Evolutionary conservation across 1,140 invertebrate species (phyloP).

Genomic region (Drosophila albomicans): DNA sequence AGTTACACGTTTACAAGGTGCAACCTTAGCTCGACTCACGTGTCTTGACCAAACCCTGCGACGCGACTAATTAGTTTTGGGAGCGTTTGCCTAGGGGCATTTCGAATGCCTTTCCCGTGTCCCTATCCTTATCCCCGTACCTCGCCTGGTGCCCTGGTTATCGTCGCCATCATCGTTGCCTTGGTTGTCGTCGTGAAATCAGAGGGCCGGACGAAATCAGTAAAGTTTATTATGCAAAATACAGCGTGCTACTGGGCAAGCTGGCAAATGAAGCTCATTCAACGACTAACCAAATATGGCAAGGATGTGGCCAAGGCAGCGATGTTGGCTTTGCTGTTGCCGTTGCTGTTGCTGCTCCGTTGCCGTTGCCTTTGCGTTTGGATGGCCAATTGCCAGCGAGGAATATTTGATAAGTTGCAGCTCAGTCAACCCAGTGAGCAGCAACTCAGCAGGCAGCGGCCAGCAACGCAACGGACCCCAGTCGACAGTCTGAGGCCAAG

Average conservation of each 20-base stretch:
- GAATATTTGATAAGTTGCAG: constrained; percentile 82
- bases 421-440: constrained; percentile 17
- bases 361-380: constrained; percentile 24
- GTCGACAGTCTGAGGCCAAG: constrained; percentile 24
- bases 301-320: constrained; percentile 80
- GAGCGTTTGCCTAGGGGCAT: constrained; percentile 51
- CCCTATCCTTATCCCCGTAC: not conserved
- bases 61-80: constrained; percentile 78
- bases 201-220: constrained; percentile 12
- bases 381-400: constrained; percentile 79
- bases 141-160: not conserved
- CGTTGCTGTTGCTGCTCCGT: not conserved
- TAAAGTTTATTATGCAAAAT: constrained; percentile 82
- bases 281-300: constrained; percentile 54
- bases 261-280: constrained; percentile 79
- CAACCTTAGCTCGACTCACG: constrained; percentile 54
- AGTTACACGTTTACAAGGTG: constrained; percentile 34
- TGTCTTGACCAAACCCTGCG: constrained; percentile 52
- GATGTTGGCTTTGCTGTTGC: constrained; percentile 15
- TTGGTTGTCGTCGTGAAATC: not conserved
- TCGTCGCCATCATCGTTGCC: constrained; percentile 14
- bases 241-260: constrained; percentile 54
- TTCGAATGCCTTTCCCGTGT: constrained; percentile 17
- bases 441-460: constrained; percentile 11
- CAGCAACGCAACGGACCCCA: constrained; percentile 15